Evolutionary conservation across 2,888 invertebrate species (phyloP), one percentile per base, ranked within the genome.

Genomic region (Alviniconcha strummeri): DNA sequence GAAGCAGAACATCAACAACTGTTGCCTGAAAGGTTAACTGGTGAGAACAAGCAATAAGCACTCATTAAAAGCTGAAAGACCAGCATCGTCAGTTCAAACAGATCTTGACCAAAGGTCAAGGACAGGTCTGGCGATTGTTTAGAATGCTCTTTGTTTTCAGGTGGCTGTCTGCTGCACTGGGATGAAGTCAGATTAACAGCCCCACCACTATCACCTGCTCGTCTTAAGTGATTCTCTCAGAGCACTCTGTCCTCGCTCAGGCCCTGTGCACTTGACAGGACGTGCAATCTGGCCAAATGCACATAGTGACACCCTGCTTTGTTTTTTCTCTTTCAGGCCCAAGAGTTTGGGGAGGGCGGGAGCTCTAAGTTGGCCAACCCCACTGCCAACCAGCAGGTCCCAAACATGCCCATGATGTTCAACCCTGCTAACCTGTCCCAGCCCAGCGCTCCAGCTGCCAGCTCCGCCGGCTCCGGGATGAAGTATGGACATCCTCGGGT

Each of bases 401-500:
- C 87, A 8, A 82, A 83, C 67, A 84, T 87, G 83, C 90, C 90
- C 4, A 87, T 89, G 81, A 89, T 93, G 90, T 93, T 91, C 86
- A 91, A 92, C 86, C 93, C 93, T 3, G 86, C 92, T 71, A 93
- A 94, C 94, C 84, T 94, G 94, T 86, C 92, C 64, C 93, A 94
- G 94, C 84, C 94, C 94, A 92, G 69, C n/a, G 19, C 69, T n/a
- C 55, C 79, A 1, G 71, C 72, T 8, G 5, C 84, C 36, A 67
- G 60, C 15, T 60, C 55, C n/a, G 79, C 75, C 11, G 94, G 95
- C 81, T 95, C 95, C 78, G 94, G 95, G 93, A 90, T 89, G 84
- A 87, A 87, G 83, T 88, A 89, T 15, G 87, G 88, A 60, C 90
- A 89, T 79, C 84, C 90, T 77, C 83, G 90, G 69, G 87, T 88